Base-by-base conservation (phyloP, 2,888 invertebrate species). In the Antheraea yamamai region DNA sequence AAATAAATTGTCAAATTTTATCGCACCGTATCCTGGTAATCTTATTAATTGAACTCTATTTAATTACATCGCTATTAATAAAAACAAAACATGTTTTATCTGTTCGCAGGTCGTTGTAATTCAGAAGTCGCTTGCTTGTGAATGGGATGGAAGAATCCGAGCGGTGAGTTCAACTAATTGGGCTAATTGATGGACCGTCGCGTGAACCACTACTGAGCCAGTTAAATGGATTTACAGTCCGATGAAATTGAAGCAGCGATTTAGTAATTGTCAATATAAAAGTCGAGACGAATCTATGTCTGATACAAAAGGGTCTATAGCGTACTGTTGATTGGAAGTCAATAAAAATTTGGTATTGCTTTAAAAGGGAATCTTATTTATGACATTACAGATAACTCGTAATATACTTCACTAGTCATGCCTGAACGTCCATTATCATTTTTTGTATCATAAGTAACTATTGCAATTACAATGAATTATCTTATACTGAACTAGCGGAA, bases 191-290 rank as follows among this genome's bases (percentile, higher is more conserved):
- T 81, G 83, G 82, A 82, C 81, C 81, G 85, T 87, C 90, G 89
- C 90, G 87, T 86, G 87, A 87, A 86, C 83, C 80, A 81, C 83
- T 80, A 82, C 82, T 82, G 77, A 78, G 78, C 79, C 82, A 81
- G 78, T 83, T 89, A 89, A 91, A 88, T 89, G 88, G 88, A 89
- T 91, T 89, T 89, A 91, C 91, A 91, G 89, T 83, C 81, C 80
- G 77, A 78, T 75, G 79, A 79, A 87, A 88, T 88, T 85, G 84
- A 84, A 78, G 86, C 87, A 80, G 82, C 87, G 88, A 88, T 89
- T 89, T 87, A 86, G 82, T 81, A 85, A 86, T 89, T 85, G 84
- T n/a, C 70, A 70, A 79, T 77, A 75, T 73, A 75, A 71, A 76
- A 79, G 79, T 83, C 78, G 79, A 82, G 55, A 3, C 18, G 52